Evolutionary conservation across 2,113 vertebrate species (phyloP).

Genomic region (Mionectes macconnelli): DNA sequence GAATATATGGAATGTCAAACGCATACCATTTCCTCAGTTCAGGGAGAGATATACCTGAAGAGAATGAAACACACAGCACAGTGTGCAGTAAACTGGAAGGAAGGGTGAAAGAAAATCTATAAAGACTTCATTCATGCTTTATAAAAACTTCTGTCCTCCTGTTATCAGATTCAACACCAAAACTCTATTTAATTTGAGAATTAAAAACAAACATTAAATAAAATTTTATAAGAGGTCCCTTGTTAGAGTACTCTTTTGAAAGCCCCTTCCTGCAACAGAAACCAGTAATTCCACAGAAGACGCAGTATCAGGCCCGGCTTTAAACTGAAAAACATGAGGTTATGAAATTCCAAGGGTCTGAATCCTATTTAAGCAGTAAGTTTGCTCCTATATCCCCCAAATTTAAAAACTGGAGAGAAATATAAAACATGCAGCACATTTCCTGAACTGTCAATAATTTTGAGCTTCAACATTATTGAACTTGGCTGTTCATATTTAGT

Average conservation of each 20-base stretch:
- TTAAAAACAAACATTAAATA: constrained; percentile 12
- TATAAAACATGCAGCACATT: not conserved
- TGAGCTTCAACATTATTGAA: constrained; percentile 14
- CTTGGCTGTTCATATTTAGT: not conserved
- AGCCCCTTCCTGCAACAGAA: not conserved
- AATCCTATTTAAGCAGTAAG: not conserved
- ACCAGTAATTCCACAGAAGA: not conserved
- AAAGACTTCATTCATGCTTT: constrained; percentile 22
- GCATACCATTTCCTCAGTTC: not conserved
- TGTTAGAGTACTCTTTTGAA: not conserved
- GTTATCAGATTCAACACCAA: constrained; percentile 6
- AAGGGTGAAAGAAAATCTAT: not conserved
- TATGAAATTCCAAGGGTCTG: not conserved
- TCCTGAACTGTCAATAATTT: not conserved
- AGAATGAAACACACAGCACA: not conserved
- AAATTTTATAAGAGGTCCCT: not conserved
- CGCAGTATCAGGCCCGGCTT: not conserved
- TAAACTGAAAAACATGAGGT: not conserved
- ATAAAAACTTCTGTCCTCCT: not conserved
- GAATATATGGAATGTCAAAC: not conserved
- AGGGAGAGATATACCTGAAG: not conserved
- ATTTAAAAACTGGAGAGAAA: not conserved
- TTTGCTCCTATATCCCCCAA: not conserved
- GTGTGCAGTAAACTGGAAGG: not conserved
- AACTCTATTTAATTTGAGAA: not conserved